Conservation (phyloP, 92 coral and sea anemone genomes). For the Actinernus sp. region DNA sequence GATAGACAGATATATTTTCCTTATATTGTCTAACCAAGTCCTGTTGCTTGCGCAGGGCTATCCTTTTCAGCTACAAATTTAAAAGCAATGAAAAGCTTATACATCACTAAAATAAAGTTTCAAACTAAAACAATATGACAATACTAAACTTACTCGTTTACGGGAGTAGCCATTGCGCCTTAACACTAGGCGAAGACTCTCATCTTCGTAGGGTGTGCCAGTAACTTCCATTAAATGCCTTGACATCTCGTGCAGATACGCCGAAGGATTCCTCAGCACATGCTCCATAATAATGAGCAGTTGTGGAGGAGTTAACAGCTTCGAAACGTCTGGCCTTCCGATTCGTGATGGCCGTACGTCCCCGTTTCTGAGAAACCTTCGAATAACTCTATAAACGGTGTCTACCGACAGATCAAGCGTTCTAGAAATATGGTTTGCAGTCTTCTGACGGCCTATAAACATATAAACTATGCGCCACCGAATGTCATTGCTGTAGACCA, state of each 20-base stretch:
- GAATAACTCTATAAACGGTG: not conserved
- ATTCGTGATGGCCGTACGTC: not conserved
- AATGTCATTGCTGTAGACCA: no score
- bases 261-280: not conserved
- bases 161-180: not conserved
- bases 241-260: not conserved
- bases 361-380: not conserved
- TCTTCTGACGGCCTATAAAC: no score
- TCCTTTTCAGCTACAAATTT: not conserved
- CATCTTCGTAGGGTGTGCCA: not conserved
- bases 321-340: not conserved
- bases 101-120: not conserved
- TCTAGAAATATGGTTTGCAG: no score
- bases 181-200: not conserved
- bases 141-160: not conserved
- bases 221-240: not conserved
- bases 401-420: not conserved
- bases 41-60: not conserved
- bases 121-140: not conserved
- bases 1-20: not conserved
- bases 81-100: not conserved
- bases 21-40: not conserved
- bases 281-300: not conserved
- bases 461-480: no score
- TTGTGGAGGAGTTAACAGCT: not conserved